A percentile compares a stretch with the other conserved stretches of the same genome.
Conservation (phyloP, 2,113 vertebrate species). For the Mustelus asterias region DNA sequence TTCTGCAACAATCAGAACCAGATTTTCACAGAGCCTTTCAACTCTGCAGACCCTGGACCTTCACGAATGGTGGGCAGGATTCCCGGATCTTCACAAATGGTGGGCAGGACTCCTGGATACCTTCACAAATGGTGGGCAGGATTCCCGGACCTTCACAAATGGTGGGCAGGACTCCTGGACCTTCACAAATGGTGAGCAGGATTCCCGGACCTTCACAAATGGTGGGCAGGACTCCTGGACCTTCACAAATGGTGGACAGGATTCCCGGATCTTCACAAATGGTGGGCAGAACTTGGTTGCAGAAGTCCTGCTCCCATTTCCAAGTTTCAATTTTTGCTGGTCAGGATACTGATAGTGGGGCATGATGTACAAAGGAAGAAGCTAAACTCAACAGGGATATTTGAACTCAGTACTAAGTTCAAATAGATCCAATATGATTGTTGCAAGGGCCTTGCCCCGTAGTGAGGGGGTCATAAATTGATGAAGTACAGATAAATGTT, state of each 20-base stretch:
- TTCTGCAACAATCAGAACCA: not conserved
- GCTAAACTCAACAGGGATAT: not conserved
- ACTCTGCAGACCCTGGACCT: not conserved
- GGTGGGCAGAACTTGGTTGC: not conserved
- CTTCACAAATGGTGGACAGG: too few species aligned
- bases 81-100: too few species aligned
- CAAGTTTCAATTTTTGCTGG: not conserved
- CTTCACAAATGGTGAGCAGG: not conserved
- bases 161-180: too few species aligned
- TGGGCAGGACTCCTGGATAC: too few species aligned
- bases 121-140: not conserved
- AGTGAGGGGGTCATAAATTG: not conserved
- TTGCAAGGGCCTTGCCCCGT: too few species aligned
- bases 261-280: too few species aligned
- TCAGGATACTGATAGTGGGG: not conserved
- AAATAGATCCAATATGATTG: not conserved
- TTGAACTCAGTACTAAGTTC: not conserved
- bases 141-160: not conserved
- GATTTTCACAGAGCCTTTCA: not conserved
- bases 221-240: too few species aligned
- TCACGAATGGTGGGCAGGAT: not conserved
- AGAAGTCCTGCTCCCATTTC: not conserved
- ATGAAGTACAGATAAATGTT: not conserved
- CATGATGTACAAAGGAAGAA: not conserved
- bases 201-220: not conserved